Evolutionary conservation across 1,140 invertebrate species (phyloP), one percentile per base, ranked within the genome.

Genomic region (Ceratitis capitata): DNA sequence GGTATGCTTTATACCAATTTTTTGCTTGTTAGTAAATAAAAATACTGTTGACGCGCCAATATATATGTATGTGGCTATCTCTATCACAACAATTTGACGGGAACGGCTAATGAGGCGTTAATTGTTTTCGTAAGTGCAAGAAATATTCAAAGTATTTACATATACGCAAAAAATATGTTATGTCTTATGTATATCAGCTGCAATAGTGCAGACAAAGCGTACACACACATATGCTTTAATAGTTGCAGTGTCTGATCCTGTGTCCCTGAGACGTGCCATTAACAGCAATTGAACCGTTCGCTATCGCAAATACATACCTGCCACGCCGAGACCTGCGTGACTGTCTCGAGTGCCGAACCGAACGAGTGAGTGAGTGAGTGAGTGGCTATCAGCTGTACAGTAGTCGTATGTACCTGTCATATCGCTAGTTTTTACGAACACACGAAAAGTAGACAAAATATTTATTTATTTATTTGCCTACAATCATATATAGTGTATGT

Each of bases 61-160:
- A 23, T 0, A n/a, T n/a, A n/a, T n/a, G n/a, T n/a, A n/a, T 61
- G 35, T 9, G 39, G 35, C 39, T 78, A 78, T 78, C 35, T 10
- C n/a, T 26, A 5, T n/a, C n/a, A 0, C 29, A 69, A 69, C 64
- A 69, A 35, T 19, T n/a, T 16, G 32, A 14, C 64, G 9, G 69
- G 39, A 78, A 78, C 39, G 42, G n/a, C 39, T 78, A 78, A 78
- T 78, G 69, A 78, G 39, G 69, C 69, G 39, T 78, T 47, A 78
- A 78, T 78, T 78, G 69, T 39, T 45, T 78, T 78, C 69, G 23
- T 78, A 78, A 78, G 69, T 12, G 12, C 42, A 12, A 10, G 61
- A 78, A 78, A 45, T 23, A 78, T 10, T n/a, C 69, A 78, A 19
- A 26, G 19, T 45, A 69, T 14, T 23, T 39, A 64, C 32, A 32